These are phyloP conservation scores for Actinopyga echinites DNA, from an alignment of 53 echinoderm and acorn worm genomes.

Conservation along the genomic window DNA sequence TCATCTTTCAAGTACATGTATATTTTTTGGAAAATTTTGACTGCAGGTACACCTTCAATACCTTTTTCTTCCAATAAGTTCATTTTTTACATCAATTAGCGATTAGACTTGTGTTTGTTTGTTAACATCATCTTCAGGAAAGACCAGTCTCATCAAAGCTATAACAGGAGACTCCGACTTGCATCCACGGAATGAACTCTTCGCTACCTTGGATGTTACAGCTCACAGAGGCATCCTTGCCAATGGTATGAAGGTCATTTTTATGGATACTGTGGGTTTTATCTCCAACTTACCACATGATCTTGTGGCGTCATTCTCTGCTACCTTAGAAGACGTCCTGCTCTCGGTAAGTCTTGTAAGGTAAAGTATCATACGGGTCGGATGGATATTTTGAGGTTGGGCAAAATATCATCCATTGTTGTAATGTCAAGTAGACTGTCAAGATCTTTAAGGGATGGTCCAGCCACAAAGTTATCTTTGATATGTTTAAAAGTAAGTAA, in stretches of 20 bases:
- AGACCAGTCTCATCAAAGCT: constrained; percentile 83
- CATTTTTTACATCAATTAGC: too few relatives aligned
- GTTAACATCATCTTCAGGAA: constrained; percentile 70
- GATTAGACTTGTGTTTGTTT: too few relatives aligned
- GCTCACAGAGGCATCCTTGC: constrained; percentile 75
- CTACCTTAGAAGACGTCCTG: constrained; percentile 95
- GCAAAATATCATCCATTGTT: too few relatives aligned
- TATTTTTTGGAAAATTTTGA: too few relatives aligned
- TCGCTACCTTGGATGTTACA: constrained; percentile 95
- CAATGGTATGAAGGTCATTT: constrained; percentile 81
- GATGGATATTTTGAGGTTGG: too few relatives aligned
- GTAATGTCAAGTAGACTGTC: too few relatives aligned
- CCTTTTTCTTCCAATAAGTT: too few relatives aligned
- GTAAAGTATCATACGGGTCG: neutral
- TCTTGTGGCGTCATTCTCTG: constrained; percentile 82
- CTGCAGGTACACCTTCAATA: too few relatives aligned
- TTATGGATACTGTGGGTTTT: constrained; percentile 91
- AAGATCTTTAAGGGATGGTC: too few relatives aligned
- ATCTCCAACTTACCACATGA: constrained; percentile 82
- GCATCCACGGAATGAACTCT: constrained; percentile 75
- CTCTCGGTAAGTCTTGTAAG: constrained; percentile 70
- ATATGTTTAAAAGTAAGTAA: too few relatives aligned
- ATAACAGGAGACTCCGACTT: constrained; percentile 79
- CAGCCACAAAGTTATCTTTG: too few relatives aligned
- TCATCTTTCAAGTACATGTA: too few relatives aligned